Evolutionary conservation across 2,797 vertebrate species (phyloP).

Genomic region (Sphenopsis melanotis): DNA sequence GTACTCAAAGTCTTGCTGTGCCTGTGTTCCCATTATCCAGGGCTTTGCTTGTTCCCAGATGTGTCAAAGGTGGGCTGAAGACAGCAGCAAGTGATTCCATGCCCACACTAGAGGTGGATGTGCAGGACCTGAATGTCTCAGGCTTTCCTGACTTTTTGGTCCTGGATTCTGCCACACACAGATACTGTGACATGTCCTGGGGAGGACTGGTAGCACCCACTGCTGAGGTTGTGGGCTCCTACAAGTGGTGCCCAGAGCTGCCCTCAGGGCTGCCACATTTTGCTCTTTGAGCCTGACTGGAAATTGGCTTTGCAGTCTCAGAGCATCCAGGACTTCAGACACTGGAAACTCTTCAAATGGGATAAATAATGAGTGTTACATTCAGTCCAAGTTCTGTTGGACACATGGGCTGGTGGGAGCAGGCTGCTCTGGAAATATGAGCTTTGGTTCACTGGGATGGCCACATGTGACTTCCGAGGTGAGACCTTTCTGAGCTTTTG

Average conservation of each 20-base stretch:
- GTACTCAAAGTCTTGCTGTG: background rate
- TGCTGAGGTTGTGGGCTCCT: background rate
- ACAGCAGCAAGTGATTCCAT: background rate
- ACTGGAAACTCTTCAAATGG: background rate
- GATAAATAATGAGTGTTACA: background rate
- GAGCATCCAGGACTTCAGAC: background rate
- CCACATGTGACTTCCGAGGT: background rate
- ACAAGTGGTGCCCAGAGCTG: background rate
- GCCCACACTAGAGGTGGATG: background rate
- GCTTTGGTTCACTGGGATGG: background rate
- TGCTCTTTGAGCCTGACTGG: background rate
- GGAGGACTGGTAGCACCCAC: background rate
- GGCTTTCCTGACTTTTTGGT: background rate
- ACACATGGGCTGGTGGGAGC: fast-evolving
- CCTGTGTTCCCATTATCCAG: background rate
- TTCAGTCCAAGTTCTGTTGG: background rate
- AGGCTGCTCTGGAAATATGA: background rate
- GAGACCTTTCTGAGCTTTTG: background rate
- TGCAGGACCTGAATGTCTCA: background rate
- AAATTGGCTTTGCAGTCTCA: background rate
- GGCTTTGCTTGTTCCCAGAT: background rate
- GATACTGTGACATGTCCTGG: background rate
- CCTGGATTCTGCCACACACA: background rate
- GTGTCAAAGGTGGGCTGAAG: background rate
- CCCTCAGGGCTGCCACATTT: background rate